These are phyloP conservation scores for Orchesella cincta DNA, from an alignment of 1,140 invertebrate species.

Conservation along the genomic window DNA sequence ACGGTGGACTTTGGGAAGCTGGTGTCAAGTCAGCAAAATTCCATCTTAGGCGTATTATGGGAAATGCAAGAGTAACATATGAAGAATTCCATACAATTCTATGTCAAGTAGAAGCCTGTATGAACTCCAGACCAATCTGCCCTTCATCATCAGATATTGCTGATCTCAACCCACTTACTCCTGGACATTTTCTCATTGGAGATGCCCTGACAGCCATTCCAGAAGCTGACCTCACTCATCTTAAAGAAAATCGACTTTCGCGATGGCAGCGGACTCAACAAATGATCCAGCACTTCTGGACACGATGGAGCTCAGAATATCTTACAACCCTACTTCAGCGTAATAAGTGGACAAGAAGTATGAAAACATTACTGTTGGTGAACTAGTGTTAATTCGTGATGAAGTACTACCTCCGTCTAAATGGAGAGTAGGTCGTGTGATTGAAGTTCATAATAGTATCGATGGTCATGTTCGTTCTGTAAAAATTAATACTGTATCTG, in stretches of 20 bases:
- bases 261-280: background rate
- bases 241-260: background rate
- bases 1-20: background rate
- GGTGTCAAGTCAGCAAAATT: background rate
- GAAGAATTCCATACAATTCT: background rate
- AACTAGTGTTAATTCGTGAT: background rate
- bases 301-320: background rate
- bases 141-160: background rate
- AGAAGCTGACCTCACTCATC: background rate
- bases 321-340: background rate
- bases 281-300: background rate
- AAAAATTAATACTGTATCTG: background rate
- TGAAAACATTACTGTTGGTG: background rate
- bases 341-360: background rate
- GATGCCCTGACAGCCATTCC: background rate
- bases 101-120: background rate
- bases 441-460: background rate
- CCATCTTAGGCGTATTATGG: background rate
- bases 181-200: slow-evolving; percentile 14
- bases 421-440: background rate
- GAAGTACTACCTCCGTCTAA: slow-evolving; percentile 2
- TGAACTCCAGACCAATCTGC: slow-evolving; percentile 3
- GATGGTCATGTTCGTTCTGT: background rate
- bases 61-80: background rate
- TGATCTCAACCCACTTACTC: background rate